Evolutionary conservation across 2,797 vertebrate genomes (phyloP), one percentile per base, ranked within the genome.

Genomic region (Sebastes glaucus): DNA sequence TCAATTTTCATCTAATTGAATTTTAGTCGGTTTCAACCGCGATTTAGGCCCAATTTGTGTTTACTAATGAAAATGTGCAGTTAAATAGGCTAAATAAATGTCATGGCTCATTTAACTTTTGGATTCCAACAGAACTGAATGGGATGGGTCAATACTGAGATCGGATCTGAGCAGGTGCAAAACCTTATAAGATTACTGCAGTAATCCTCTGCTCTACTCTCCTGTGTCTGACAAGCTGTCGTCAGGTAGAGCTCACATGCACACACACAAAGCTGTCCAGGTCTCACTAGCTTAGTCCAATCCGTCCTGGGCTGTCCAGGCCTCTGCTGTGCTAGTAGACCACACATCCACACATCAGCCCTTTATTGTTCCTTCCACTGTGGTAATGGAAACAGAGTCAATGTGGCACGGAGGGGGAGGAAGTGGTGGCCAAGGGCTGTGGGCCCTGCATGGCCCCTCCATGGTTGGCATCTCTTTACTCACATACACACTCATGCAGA

Each of bases 291-390:
- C 78, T 78, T 46, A 71, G 80, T 82, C 81, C 75, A 88, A 70
- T 83, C 87, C 88, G 86, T 90, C 88, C 90, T 49, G 71, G 57
- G 66, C 78, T 77, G 77, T 89, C 83, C 85, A 82, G 77, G 80
- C 80, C 78, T 86, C 81, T 88, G 83, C 83, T 89, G 84, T 70
- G 80, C 83, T 70, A 86, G 88, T 61, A 82, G 94, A 95, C 94
- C 94, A 94, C 94, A 94, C 90, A 92, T 93, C 92, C 91, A 93
- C 93, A 92, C 93, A 94, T 90, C 85, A 90, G 92, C 85, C 80
- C 83, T 95, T 95, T 95, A 94, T 94, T 94, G 94, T 95, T 95
- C 90, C 93, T 95, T 96, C 94, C 95, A 95, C 92, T 93, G 93
- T 86, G 89, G 94, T 95, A 94, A 95, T 96, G 95, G 95, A 96